Evolutionary conservation across 30 jellyfish, hydroid and myxozoan genomes (phyloP), one percentile per base, ranked within the genome.

Genomic region (Rhopilema esculentum): DNA sequence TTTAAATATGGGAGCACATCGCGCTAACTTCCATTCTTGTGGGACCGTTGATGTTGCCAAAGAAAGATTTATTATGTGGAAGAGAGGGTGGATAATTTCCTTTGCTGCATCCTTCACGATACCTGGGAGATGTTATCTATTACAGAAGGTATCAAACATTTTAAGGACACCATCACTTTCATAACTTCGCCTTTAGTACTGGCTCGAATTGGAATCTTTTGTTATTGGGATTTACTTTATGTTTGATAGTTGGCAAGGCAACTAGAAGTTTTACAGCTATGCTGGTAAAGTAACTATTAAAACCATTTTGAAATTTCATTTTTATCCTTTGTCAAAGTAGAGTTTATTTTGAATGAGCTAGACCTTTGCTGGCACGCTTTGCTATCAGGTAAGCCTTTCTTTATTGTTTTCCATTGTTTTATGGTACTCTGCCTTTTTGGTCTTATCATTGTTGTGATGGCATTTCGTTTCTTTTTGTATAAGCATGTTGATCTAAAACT

Each of bases 231-330:
- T 85, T 75, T 62, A 75, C 23, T n/a, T n/a, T n/a, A n/a, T n/a
- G n/a, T n/a, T n/a, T n/a, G n/a, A n/a, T n/a, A n/a, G 89, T 40
- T 86, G 95, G 84, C 87, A 84, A 72, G 31, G 87, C 82, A 86
- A 85, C 77, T 87, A 80, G 86, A 70, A 79, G 97, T 71, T 80
- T 88, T 51, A 82, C 84, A 66, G 86, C 96, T 19, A 88, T 84
- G 31, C 69, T 88, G n/a, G 92, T 28, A 80, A 87, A 87, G 92
- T 79, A 80, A 19, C 33, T n/a, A 48, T 32, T 69, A 72, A 77
- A 78, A 51, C 64, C 83, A 50, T 22, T 85, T n/a, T 67, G 75
- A 75, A 7, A 84, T 32, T 32, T 71, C 29, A 69, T 66, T 29
- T 64, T 27, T 68, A 53, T 89, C 93, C 57, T 40, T 77, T 57